Percentiles rank a stretch among this genome's conserved stretches.
phyloP scores from a whole-genome alignment of 2,113 vertebrate genomes.

The Phylloscopus whistleri region DNA sequence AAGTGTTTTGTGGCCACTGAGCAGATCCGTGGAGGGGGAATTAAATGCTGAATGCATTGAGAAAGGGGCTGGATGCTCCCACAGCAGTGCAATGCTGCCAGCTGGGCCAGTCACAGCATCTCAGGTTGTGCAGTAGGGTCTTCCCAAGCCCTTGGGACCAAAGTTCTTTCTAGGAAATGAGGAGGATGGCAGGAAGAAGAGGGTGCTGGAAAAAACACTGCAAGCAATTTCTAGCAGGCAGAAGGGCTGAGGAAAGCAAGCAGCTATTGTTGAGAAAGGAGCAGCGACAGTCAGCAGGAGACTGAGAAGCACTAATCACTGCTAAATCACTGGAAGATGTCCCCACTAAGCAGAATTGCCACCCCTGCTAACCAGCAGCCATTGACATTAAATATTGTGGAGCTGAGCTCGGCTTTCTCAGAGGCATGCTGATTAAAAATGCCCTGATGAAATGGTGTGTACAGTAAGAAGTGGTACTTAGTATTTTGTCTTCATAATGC shows the following conservation, averaged over 20 bases:
- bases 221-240: neutral
- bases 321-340: constrained; percentile 62
- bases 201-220: neutral
- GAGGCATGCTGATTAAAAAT: constrained; percentile 60
- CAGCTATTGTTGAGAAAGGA: constrained; percentile 31
- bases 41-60: neutral
- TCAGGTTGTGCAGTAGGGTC: neutral
- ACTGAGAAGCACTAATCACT: constrained; percentile 55
- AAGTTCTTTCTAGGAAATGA: neutral
- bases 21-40: neutral
- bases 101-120: neutral
- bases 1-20: neutral
- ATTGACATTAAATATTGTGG: constrained; percentile 57
- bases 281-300: constrained; percentile 30
- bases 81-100: neutral
- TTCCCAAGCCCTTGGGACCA: neutral
- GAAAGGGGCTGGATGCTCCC: neutral
- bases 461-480: constrained; percentile 46
- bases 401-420: neutral
- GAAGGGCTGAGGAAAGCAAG: neutral
- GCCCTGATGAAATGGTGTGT: constrained; percentile 52
- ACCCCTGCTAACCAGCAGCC: constrained; percentile 59
- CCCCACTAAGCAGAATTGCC: constrained; percentile 61
- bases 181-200: neutral
- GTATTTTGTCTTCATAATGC: constrained; percentile 58